Base-by-base conservation (phyloP, 1,140 invertebrate species). In the Steinernema feltiae region DNA sequence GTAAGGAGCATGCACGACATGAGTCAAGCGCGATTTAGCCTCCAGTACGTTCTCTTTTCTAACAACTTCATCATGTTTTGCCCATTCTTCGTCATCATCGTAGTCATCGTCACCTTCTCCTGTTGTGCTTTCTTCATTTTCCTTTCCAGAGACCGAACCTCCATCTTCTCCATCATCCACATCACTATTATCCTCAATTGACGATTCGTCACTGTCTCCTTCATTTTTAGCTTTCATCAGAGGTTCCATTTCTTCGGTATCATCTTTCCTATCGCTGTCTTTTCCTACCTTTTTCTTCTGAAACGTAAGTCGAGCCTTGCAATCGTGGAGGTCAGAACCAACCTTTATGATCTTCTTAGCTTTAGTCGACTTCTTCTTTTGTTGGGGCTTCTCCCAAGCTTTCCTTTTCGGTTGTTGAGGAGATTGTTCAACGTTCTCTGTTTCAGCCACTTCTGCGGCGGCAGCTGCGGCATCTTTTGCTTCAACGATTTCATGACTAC, bases 1-100 rank as follows among this genome's bases (percentile, higher is more conserved):
- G 84, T 92, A 92, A 0, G 97, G 97, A 89, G 94, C 95, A 87
- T 98, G 96, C 24, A 98, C 95, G 75, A 90, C 90, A 87, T 98
- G 97, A 7, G 96, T 98, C 80, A 92, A 89, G 89, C 95, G 95
- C 70, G 93, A 94, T 84, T 94, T 93, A 18, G 94, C 93, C 88
- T 98, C 95, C 24, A 98, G 88, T 41, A 91, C 90, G 80, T 93
- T 63, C 53, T 27, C 12, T 21, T 63, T 63, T 21, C 24, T 63
- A 7, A 3, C 12, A n/a, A 63, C 53, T 63, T 63, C 53, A 21
- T 27, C 53, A 21, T 63, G 53, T 21, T 63, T 63, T 7, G 53
- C 53, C 53, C 53, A 63, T 63, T 63, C 53, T 21, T 63, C 53
- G 12, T 63, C 53, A 7, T 63, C 53, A 21, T 12, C 12, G 24